These are phyloP conservation scores for Semibalanus balanoides DNA, from an alignment of 1,140 invertebrate species.

Conservation along the genomic window DNA sequence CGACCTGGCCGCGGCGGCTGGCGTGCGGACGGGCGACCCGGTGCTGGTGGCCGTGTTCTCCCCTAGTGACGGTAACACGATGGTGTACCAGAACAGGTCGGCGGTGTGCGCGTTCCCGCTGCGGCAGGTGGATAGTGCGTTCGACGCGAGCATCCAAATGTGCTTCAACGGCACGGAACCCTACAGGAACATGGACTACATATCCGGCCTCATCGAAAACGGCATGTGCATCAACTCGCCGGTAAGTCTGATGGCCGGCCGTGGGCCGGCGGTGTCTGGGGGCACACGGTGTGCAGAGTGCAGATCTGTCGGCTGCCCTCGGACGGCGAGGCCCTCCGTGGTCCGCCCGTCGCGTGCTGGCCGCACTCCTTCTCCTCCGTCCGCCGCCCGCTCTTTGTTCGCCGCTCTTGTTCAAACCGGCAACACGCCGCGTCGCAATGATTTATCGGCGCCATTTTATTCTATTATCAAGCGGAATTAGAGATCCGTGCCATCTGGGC, in stretches of 20 bases:
- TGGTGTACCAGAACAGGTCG: constrained; percentile 56
- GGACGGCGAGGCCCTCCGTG: too few species aligned
- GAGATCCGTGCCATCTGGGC: background rate
- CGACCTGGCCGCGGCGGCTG: constrained; percentile 61
- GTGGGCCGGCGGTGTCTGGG: background rate
- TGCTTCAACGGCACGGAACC: constrained; percentile 88
- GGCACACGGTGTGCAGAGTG: background rate
- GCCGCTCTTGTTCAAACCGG: background rate
- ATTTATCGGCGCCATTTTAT: background rate
- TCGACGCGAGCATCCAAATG: constrained; percentile 91
- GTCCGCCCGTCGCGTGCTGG: too few species aligned
- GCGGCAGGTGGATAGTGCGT: constrained; percentile 74
- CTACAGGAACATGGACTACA: constrained; percentile 80
- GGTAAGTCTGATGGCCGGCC: background rate
- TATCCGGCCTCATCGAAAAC: constrained; percentile 77
- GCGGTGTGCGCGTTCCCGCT: constrained; percentile 59
- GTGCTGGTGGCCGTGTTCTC: constrained; percentile 72
- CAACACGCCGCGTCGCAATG: background rate
- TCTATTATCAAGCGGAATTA: background rate
- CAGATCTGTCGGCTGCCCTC: too few species aligned
- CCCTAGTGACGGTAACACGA: constrained; percentile 62
- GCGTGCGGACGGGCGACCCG: constrained; percentile 55
- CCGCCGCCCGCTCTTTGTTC: background rate
- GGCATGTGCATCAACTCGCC: constrained; percentile 48
- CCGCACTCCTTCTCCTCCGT: too few species aligned